Conservation (phyloP, 2,888 invertebrate genomes). For the Liposcelis brunnea region DNA sequence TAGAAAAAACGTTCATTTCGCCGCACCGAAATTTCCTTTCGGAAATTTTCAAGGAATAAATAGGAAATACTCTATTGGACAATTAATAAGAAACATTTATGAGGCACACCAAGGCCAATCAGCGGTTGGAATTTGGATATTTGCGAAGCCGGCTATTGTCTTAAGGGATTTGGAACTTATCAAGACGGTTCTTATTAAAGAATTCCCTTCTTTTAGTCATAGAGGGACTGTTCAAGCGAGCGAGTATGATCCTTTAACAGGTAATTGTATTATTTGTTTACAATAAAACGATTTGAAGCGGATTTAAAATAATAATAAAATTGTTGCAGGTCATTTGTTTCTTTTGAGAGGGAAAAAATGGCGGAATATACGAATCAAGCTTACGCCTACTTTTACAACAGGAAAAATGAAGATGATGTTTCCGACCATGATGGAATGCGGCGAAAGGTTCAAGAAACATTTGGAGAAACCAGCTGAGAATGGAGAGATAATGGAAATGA, state of each 20-base stretch:
- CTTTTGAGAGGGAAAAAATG: constrained; percentile 19
- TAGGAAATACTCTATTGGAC: background rate
- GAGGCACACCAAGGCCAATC: background rate
- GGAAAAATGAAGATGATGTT: constrained; percentile 23
- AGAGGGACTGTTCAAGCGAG: background rate
- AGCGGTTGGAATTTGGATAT: background rate
- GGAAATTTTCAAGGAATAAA: background rate
- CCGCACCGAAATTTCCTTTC: background rate
- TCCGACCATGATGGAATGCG: constrained; percentile 22
- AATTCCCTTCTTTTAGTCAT: background rate
- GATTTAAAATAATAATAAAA: too few relatives aligned
- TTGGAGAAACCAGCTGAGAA: constrained; percentile 12
- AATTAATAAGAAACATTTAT: background rate
- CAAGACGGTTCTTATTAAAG: background rate
- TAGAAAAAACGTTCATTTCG: too few relatives aligned
- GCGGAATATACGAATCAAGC: constrained; percentile 20
- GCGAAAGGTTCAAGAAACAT: constrained; percentile 18
- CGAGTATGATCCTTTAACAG: too few relatives aligned
- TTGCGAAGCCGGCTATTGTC: background rate
- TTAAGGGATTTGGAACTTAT: background rate
- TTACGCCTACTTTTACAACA: constrained; percentile 21
- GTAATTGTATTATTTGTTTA: too few relatives aligned
- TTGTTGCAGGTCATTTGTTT: constrained; percentile 21
- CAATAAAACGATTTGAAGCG: too few relatives aligned
- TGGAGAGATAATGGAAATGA: constrained; percentile 17